Conservation (phyloP, 2,888 invertebrate genomes). For the Tiliacea citrago region DNA sequence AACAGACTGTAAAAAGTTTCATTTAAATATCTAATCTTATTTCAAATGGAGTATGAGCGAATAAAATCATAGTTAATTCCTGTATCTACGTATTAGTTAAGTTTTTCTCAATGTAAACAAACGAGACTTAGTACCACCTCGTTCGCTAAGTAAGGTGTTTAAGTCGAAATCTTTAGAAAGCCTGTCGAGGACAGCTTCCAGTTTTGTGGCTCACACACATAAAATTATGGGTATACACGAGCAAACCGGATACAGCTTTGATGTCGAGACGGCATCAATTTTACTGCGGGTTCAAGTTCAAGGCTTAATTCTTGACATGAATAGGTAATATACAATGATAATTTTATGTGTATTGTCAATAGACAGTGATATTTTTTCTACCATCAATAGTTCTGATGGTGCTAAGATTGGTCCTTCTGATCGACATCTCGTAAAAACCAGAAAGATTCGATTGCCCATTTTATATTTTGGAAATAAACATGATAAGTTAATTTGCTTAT, state of each 20-base stretch:
- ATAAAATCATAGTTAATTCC: neutral
- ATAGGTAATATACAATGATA: slow-evolving; percentile 18
- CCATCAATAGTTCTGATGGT: neutral
- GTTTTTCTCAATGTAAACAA: slow-evolving; percentile 33
- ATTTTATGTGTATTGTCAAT: slow-evolving; percentile 32
- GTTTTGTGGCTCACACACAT: slow-evolving; percentile 48
- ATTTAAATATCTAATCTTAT: too few relatives aligned
- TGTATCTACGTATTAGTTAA: neutral
- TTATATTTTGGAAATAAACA: neutral
- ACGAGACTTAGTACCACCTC: slow-evolving; percentile 8
- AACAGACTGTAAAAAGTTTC: too few relatives aligned
- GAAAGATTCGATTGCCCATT: neutral
- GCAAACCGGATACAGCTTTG: slow-evolving; percentile 57
- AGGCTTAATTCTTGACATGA: slow-evolving; percentile 54
- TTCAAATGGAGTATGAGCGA: too few relatives aligned
- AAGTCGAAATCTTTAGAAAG: slow-evolving; percentile 69
- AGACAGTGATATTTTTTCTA: neutral
- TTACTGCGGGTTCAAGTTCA: slow-evolving; percentile 57
- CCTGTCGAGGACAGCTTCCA: slow-evolving; percentile 50
- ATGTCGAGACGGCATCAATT: slow-evolving; percentile 47
- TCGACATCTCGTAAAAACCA: neutral
- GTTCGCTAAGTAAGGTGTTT: slow-evolving; percentile 48
- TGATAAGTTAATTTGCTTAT: neutral
- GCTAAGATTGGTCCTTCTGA: neutral
- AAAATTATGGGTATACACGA: slow-evolving; percentile 42